Evolutionary conservation across 2,888 invertebrate species (phyloP).

Genomic region (Andrena fulva): DNA sequence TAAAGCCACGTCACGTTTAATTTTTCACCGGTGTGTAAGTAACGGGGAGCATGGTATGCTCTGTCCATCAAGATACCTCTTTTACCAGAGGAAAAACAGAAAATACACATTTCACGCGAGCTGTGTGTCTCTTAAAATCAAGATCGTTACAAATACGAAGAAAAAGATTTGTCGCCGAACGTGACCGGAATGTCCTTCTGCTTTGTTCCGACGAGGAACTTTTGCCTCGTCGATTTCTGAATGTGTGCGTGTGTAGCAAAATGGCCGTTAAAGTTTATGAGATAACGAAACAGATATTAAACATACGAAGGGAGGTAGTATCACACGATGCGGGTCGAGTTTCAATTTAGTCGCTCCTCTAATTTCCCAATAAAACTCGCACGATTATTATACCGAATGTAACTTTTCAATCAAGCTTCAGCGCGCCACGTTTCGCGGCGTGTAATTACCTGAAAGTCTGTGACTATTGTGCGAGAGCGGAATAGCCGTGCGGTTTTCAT

Average conservation of each 20-base stretch:
- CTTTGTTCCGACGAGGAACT: slow-evolving; percentile 31
- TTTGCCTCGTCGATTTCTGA: slow-evolving; percentile 43
- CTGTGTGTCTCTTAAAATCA: slow-evolving; percentile 49
- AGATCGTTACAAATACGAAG: slow-evolving; percentile 55
- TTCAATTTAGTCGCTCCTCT: not conserved
- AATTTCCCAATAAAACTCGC: not conserved
- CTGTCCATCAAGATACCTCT: slow-evolving; percentile 23
- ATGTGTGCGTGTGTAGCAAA: slow-evolving; percentile 51
- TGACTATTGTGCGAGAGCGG: slow-evolving; percentile 14
- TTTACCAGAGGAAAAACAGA: slow-evolving; percentile 31
- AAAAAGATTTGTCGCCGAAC: slow-evolving; percentile 57
- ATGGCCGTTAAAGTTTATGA: slow-evolving; percentile 64
- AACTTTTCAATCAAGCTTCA: not conserved
- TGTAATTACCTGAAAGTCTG: slow-evolving; percentile 15
- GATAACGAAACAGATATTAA: slow-evolving; percentile 71
- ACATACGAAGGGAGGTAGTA: slow-evolving; percentile 50
- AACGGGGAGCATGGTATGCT: not conserved
- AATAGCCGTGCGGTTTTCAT: slow-evolving; percentile 30
- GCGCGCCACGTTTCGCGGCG: not conserved
- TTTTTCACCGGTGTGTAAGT: slow-evolving; percentile 36
- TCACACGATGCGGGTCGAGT: slow-evolving; percentile 50
- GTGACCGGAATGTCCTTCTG: slow-evolving; percentile 49
- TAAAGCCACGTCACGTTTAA: slow-evolving; percentile 25
- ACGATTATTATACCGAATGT: not conserved
- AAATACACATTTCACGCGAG: slow-evolving; percentile 52